Conservation (phyloP, 2,113 vertebrate species). For the Columba janthina region DNA sequence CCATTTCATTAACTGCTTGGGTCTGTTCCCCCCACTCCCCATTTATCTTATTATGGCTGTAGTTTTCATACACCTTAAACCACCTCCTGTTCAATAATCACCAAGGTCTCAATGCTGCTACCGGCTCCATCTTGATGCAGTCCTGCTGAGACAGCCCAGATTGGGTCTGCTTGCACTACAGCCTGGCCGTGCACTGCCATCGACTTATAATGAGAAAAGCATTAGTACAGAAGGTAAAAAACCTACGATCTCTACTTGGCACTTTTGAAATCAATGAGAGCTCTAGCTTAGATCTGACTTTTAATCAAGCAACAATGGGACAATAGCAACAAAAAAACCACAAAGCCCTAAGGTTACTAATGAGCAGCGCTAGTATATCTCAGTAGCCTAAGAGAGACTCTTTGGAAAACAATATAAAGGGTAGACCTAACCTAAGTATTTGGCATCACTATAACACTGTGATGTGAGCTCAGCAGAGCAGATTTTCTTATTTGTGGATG, state of each 20-base stretch:
- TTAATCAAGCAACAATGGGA: not conserved
- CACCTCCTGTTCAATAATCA: not conserved
- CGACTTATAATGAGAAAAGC: not conserved
- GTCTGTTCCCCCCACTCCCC: not conserved
- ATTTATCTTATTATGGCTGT: not conserved
- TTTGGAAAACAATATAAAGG: not conserved
- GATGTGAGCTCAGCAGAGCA: not conserved
- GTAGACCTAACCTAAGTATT: not conserved
- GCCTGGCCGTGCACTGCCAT: not conserved
- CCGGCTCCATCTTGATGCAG: not conserved
- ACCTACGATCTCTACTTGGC: not conserved
- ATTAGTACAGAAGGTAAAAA: not conserved
- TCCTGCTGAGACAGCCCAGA: not conserved
- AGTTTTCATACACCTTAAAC: not conserved
- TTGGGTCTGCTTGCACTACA: not conserved
- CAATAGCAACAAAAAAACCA: not conserved
- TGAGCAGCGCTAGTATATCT: not conserved
- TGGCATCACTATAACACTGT: not conserved
- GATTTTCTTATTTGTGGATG: not conserved
- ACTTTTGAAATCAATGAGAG: not conserved
- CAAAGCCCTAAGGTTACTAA: not conserved
- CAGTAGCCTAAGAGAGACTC: not conserved
- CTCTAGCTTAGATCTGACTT: not conserved
- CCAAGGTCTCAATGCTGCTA: not conserved
- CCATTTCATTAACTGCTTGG: conserved; percentile 4